These are phyloP conservation scores for Lasius fuliginosus DNA, from an alignment of 2,888 invertebrate species.

Conservation along the genomic window DNA sequence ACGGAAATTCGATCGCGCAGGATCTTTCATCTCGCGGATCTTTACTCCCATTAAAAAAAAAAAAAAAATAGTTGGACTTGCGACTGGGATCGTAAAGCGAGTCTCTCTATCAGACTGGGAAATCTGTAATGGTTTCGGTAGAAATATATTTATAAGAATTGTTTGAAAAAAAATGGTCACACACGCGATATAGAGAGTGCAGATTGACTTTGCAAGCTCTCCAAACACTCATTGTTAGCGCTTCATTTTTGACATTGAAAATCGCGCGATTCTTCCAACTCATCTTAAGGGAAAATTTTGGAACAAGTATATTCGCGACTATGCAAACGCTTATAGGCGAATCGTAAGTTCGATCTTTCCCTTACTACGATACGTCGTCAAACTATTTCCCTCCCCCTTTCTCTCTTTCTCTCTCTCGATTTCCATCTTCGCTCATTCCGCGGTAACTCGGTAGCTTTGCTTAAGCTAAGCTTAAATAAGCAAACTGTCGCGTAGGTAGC, in stretches of 20 bases:
- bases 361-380: constrained; percentile 49
- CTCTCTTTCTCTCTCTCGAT: background rate
- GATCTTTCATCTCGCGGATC: background rate
- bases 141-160: constrained; percentile 2
- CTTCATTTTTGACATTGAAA: background rate
- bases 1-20: constrained; percentile 40
- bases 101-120: background rate
- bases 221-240: too few relatives aligned
- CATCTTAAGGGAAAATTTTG: background rate
- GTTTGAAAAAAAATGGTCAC: background rate
- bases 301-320: constrained; percentile 13
- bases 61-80: background rate
- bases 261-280: background rate
- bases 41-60: background rate
- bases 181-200: background rate
- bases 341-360: constrained; percentile 69
- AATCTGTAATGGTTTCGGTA: background rate
- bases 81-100: background rate
- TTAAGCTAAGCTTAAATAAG: constrained; percentile 79
- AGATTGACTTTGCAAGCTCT: background rate
- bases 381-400: background rate
- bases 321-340: constrained; percentile 14
- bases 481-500: constrained; percentile 75
- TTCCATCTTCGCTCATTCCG: constrained; percentile 59
- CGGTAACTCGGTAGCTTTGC: constrained; percentile 69